Evolutionary conservation across 2,113 vertebrate genomes (phyloP).

Genomic region (Monarcha castaneiventris): DNA sequence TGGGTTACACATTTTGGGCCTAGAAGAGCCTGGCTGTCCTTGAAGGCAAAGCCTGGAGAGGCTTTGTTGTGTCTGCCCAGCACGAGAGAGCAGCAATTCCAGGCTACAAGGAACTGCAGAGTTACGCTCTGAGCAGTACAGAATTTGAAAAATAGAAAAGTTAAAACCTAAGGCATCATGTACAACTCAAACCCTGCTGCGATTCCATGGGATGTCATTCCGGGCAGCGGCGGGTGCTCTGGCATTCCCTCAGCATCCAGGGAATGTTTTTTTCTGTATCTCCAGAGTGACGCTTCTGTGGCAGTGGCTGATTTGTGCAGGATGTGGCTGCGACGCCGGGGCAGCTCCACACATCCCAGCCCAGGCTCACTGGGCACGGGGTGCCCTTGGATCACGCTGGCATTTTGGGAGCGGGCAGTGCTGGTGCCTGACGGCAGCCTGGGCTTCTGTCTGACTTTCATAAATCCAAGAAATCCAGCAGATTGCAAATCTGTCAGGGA

Average conservation of each 20-base stretch:
- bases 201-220: neutral
- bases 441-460: neutral
- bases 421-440: neutral
- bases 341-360: neutral
- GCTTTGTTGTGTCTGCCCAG: no score
- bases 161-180: no score
- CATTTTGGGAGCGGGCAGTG: neutral
- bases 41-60: no score
- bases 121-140: no score
- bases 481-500: neutral
- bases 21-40: no score
- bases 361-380: neutral
- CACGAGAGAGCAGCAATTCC: no score
- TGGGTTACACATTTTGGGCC: no score
- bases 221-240: fast-evolving
- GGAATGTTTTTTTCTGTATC: neutral
- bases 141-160: no score
- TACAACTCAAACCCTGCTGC: neutral
- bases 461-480: neutral
- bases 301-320: neutral
- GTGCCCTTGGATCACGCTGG: neutral
- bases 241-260: neutral
- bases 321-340: neutral
- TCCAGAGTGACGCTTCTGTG: neutral
- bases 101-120: no score